phyloP scores from a whole-genome alignment of 2,888 invertebrate genomes.

The Mythimna impura region DNA sequence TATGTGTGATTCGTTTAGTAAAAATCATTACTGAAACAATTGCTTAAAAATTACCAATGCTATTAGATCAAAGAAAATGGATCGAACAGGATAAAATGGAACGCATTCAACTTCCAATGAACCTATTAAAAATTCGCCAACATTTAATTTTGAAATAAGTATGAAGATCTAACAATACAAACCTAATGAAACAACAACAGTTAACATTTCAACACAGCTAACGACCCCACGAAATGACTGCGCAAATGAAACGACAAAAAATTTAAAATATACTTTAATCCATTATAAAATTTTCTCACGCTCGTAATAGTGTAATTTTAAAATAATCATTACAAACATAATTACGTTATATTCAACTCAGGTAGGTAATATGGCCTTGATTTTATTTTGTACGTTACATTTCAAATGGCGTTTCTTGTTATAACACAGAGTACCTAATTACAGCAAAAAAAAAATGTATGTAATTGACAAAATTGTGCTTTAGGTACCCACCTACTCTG shows the following conservation, averaged over 20 bases:
- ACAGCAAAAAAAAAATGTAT: slow-evolving; percentile 51
- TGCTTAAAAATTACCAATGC: too few relatives aligned
- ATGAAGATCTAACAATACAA: not conserved
- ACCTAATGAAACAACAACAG: slow-evolving; percentile 6
- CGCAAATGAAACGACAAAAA: slow-evolving; percentile 54
- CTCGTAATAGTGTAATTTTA: slow-evolving; percentile 53
- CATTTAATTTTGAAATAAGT: too few relatives aligned
- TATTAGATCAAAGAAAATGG: too few relatives aligned
- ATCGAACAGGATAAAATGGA: too few relatives aligned
- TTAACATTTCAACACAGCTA: slow-evolving; percentile 22
- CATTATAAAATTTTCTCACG: slow-evolving; percentile 65
- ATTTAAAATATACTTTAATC: slow-evolving; percentile 66
- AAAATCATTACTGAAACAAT: too few relatives aligned
- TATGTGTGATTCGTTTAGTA: too few relatives aligned
- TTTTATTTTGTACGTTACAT: slow-evolving; percentile 63
- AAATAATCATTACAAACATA: slow-evolving; percentile 50
- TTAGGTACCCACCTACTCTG: slow-evolving; percentile 45
- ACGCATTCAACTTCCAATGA: too few relatives aligned
- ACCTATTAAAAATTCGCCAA: too few relatives aligned
- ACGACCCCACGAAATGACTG: slow-evolving; percentile 4
- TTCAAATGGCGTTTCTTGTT: slow-evolving; percentile 47
- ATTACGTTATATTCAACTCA: slow-evolving; percentile 51
- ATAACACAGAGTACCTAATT: slow-evolving; percentile 33
- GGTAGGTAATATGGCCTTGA: slow-evolving; percentile 65
- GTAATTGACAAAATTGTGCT: slow-evolving; percentile 66